phyloP scores from a whole-genome alignment of 37 sponge, comb jelly and placozoan genomes.

The Tethya wilhelma region DNA sequence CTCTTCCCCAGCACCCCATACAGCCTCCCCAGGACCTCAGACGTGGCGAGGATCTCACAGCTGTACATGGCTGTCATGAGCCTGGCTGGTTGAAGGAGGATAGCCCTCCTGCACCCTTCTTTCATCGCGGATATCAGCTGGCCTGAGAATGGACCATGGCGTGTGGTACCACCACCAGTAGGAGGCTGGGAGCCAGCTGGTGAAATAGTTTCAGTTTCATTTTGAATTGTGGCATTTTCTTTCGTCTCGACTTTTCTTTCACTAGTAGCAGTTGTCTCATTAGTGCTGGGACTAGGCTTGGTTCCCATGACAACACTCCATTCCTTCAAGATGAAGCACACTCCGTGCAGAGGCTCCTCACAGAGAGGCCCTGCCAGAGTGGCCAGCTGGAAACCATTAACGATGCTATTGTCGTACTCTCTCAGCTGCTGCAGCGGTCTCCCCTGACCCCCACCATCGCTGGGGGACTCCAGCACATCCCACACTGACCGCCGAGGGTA shows the following conservation, averaged over 20 bases:
- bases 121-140: conserved; percentile 96
- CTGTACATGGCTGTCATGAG: conserved; percentile 95
- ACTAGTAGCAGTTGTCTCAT: not conserved
- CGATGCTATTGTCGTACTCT: conserved; percentile 80
- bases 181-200: not conserved
- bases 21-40: conserved; percentile 91
- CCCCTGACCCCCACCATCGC: not conserved
- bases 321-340: conserved; percentile 73
- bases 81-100: conserved; percentile 82
- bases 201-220: not conserved
- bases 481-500: conserved; percentile 78
- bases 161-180: not conserved
- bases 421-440: conserved; percentile 17
- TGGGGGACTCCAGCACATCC: conserved; percentile 2
- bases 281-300: not conserved
- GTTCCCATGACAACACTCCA: conserved; percentile 53
- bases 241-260: not conserved
- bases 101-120: conserved; percentile 87
- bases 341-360: conserved; percentile 95
- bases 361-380: conserved; percentile 95
- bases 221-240: not conserved
- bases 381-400: conserved; percentile 95
- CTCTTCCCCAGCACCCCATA: conserved; percentile 90
- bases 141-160: conserved; percentile 79
- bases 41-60: conserved; percentile 90